phyloP scores from a whole-genome alignment of 1,140 invertebrate genomes.

The Portunus trituberculatus region DNA sequence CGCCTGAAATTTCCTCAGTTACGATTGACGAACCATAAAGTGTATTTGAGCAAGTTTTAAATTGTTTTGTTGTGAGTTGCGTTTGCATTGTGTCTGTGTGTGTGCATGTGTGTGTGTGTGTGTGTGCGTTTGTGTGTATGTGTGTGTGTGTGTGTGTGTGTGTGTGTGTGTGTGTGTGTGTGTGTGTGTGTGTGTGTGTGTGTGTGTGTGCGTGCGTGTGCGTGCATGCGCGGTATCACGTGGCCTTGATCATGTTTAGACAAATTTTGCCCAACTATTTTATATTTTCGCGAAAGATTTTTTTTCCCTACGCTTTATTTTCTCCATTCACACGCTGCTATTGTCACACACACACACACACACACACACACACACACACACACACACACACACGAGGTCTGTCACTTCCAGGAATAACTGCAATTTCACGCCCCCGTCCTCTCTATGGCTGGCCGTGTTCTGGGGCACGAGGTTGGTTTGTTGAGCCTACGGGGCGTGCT shows the following conservation, averaged over 20 bases:
- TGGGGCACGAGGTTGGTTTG: background rate
- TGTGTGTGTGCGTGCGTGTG: background rate
- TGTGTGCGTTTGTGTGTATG: background rate
- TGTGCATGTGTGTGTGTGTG: background rate
- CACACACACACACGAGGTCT: background rate
- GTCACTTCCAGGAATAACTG: background rate
- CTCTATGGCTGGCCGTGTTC: background rate
- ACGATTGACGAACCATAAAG: background rate
- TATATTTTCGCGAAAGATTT: background rate
- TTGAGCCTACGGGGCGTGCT: background rate
- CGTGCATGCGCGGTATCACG: background rate
- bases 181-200: constrained; percentile 11
- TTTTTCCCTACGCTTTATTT: background rate
- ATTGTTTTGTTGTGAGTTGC: background rate
- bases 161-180: background rate
- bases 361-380: constrained; percentile 10
- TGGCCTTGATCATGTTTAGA: background rate
- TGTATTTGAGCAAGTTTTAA: background rate
- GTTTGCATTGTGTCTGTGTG: too few relatives aligned
- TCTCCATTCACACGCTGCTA: background rate
- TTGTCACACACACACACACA: constrained; percentile 1
- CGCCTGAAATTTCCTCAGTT: background rate
- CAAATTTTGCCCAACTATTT: background rate
- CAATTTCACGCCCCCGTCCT: background rate
- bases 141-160: constrained; percentile 9